These are phyloP conservation scores for Pseudorasbora parva DNA, from an alignment of 2,113 vertebrate species.

Conservation along the genomic window DNA sequence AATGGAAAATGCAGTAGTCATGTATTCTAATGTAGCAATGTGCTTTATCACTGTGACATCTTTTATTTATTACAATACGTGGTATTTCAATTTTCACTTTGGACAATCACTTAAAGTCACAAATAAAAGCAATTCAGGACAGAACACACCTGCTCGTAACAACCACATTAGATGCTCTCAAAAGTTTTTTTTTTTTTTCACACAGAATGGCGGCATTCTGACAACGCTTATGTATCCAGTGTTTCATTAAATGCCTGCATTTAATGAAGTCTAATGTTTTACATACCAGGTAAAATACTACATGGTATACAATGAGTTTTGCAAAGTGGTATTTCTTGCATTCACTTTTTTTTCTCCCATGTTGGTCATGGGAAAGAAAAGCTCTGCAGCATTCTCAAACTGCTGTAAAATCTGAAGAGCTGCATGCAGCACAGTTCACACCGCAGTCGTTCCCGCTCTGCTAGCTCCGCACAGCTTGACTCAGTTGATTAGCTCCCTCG, in stretches of 20 bases:
- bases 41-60: too few species aligned
- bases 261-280: background rate
- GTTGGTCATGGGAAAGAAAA: background rate
- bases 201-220: background rate
- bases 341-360: background rate
- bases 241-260: background rate
- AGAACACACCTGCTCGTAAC: background rate
- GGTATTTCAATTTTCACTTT: background rate
- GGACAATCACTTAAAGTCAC: background rate
- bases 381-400: background rate
- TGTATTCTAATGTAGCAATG: too few species aligned
- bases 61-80: background rate
- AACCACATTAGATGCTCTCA: background rate
- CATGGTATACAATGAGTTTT: background rate
- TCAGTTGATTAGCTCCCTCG: constrained; percentile 38
- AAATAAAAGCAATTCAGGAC: background rate
- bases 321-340: background rate
- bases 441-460: background rate
- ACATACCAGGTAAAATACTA: background rate
- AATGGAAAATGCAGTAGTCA: too few species aligned
- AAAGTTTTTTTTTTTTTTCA: background rate
- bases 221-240: background rate
- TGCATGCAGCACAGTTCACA: background rate
- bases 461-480: constrained; percentile 30
- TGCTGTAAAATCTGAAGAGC: constrained; percentile 1